Conservation (phyloP, 2,888 invertebrate species). For the Hyposoter dolosus region DNA sequence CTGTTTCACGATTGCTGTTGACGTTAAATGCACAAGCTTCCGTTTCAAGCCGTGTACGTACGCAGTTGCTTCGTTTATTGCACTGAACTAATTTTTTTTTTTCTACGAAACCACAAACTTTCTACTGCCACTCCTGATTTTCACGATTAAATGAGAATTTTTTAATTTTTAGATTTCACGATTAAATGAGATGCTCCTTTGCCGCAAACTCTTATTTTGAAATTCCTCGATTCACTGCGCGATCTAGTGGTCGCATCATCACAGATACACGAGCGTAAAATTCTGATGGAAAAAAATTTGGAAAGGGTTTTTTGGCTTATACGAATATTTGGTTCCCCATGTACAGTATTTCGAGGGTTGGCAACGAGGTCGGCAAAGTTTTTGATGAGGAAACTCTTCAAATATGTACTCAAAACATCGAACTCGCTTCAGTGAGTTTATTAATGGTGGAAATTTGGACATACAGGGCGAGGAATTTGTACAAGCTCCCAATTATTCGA, state of each 20-base stretch:
- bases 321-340: background rate
- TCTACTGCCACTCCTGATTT: background rate
- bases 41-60: background rate
- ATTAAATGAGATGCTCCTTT: background rate
- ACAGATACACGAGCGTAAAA: background rate
- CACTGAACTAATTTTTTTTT: conserved; percentile 23
- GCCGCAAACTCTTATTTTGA: background rate
- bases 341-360: background rate
- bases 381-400: background rate
- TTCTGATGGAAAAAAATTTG: background rate
- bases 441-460: background rate
- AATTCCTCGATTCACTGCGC: background rate
- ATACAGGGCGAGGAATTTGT: background rate
- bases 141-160: conserved; percentile 3
- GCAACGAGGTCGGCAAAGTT: background rate
- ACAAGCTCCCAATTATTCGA: background rate
- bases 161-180: too few species aligned
- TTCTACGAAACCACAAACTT: conserved; percentile 20
- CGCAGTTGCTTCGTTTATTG: background rate
- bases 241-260: background rate
- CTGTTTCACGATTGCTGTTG: conserved; percentile 5
- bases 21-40: conserved; percentile 33
- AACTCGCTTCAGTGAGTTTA: background rate
- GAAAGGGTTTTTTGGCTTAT: background rate
- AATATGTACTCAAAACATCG: background rate